Conservation (phyloP, 2,113 vertebrate genomes). For the Neotoma lepida region DNA sequence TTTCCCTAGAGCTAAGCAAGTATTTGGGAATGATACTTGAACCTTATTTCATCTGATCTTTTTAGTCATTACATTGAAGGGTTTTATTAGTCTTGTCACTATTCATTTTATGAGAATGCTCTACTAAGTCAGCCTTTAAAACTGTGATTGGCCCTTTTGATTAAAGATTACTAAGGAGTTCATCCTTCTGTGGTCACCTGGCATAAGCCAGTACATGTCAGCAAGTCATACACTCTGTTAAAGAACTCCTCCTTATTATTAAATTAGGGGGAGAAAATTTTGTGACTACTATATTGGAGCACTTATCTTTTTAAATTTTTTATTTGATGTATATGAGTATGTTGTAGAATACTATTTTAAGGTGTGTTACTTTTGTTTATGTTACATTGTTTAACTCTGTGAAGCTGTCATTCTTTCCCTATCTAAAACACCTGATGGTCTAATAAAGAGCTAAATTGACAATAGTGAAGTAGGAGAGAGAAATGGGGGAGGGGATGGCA, state of each 20-base stretch:
- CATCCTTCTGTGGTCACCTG: not conserved
- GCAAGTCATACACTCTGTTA: conserved; percentile 61
- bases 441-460: too few species aligned
- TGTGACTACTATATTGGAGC: conserved; percentile 1
- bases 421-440: too few species aligned
- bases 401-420: too few species aligned
- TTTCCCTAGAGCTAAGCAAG: conserved; percentile 17
- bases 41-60: conserved; percentile 38
- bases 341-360: not conserved
- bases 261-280: conserved; percentile 71
- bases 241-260: conserved; percentile 63
- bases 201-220: conserved; percentile 50
- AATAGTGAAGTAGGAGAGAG: too few species aligned
- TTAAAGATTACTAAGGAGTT: conserved; percentile 52
- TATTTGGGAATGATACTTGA: conserved; percentile 60
- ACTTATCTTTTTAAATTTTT: not conserved
- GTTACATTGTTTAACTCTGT: too few species aligned
- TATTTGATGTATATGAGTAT: not conserved
- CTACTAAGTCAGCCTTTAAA: conserved; percentile 68
- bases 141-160: conserved; percentile 68
- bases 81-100: conserved; percentile 55
- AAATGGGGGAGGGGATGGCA: too few species aligned
- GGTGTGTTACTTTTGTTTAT: too few species aligned
- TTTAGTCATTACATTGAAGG: conserved; percentile 56
- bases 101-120: conserved; percentile 52